A percentile compares a stretch with the other conserved stretches of the same genome.
Conservation (phyloP, 2,888 invertebrate species). For the Netelia fuscicornis region DNA sequence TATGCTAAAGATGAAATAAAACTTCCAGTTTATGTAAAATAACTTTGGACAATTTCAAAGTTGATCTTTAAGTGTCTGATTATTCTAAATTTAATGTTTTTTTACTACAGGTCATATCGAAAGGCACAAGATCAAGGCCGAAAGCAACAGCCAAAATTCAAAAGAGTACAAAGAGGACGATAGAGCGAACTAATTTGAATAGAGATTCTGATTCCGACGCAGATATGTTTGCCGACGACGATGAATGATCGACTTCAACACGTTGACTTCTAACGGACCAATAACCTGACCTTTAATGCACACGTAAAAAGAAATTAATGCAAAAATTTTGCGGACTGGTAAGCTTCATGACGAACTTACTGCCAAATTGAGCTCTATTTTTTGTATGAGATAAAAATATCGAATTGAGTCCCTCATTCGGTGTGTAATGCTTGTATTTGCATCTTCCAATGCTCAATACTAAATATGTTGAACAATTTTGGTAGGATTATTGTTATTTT, state of each 20-base stretch:
- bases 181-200: constrained; percentile 36
- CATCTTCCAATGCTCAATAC: constrained; percentile 35
- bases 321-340: not conserved
- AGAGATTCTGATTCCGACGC: constrained; percentile 72
- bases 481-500: constrained; percentile 37
- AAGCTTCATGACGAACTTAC: not conserved
- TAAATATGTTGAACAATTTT: constrained; percentile 60
- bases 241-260: constrained; percentile 11
- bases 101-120: constrained; percentile 72
- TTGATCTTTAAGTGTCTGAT: not conserved
- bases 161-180: constrained; percentile 21
- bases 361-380: not conserved
- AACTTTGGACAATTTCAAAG: not conserved
- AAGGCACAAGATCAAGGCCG: constrained; percentile 76
- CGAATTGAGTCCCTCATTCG: constrained; percentile 25
- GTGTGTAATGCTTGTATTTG: constrained; percentile 29
- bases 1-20: not conserved
- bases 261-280: not conserved
- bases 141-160: constrained; percentile 32
- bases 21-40: not conserved
- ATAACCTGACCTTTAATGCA: constrained; percentile 11
- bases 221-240: constrained; percentile 76
- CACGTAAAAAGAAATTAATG: constrained; percentile 15
- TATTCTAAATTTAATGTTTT: constrained; percentile 20
- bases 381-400: not conserved